Base-by-base conservation (phyloP, 2,888 invertebrate genomes). In the Clunio marinus region DNA sequence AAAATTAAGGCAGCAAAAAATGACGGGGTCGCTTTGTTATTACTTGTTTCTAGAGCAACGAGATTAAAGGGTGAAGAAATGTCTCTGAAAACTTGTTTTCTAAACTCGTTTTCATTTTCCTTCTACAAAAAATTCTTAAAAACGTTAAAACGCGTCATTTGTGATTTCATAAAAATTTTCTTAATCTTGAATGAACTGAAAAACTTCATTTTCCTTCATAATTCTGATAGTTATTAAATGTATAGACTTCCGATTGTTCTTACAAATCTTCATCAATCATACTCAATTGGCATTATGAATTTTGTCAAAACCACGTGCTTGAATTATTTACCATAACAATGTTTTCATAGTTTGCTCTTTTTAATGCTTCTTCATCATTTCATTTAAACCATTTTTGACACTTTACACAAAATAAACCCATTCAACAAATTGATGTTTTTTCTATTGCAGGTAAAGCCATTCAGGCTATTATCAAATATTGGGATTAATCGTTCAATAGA, bases 401-500 rank as follows among this genome's bases (percentile, higher is more conserved):
- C 41, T 5, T n/a, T n/a, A 41, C 41, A 32, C 10, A 32, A 32
- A 32, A 32, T 32, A 32, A 32, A 32, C 32, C 32, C 10, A 41
- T 41, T 41, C 41, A 41, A 2, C 15, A 5, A 41, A 41, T 41
- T 41, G 41, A 41, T 41, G 41, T 10, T 15, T 41, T n/a, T 41
- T 41, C n/a, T 41, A 15, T 15, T 10, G 41, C 41, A 41, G 41
- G 41, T 41, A 41, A 41, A 15, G n/a, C n/a, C 10, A 10, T 41
- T 41, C 15, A 41, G 41, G n/a, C 15, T 41, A 10, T 10, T 41
- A 5, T 41, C 41, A 41, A 41, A 41, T 41, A 41, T 41, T 41
- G 41, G 41, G 41, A 41, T 41, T 41, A 41, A 41, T n/a, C 2
- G 41, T 41, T 41, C 41, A 41, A 41, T 41, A 41, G n/a, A 41